Evolutionary conservation across 2,888 invertebrate species (phyloP), one percentile per base, ranked within the genome.

Genomic region (Hydropsyche betteni): DNA sequence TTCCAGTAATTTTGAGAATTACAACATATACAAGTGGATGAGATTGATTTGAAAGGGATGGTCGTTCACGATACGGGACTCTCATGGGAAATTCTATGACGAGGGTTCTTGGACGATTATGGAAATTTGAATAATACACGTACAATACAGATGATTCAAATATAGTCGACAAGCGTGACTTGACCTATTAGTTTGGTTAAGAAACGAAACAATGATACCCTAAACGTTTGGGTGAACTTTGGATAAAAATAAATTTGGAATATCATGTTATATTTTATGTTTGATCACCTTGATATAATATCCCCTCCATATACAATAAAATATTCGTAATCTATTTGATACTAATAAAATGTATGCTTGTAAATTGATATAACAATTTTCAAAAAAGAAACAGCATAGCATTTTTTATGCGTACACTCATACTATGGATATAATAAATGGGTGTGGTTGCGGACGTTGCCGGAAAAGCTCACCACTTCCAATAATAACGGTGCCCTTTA

Each of bases 391-490:
- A 8, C 3, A 44, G 7, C 3, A 8, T 44, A n/a, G n/a, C n/a
- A n/a, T 10, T 6, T 44, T 44, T 44, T 44, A 10, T 44, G 44
- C 0, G 44, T 44, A 44, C 10, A 1, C 10, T 44, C 10, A 10
- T 44, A 44, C 44, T 44, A 8, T 44, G 44, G 10, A 44, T 44
- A 44, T 70, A 53, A 53, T 52, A 52, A 70, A 70, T 70, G 70
- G 70, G 70, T 33, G 70, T 52, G 70, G 70, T 33, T 70, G 53
- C 53, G 24, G 55, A 44, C 50, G 69, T 24, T 52, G 34, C 70
- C 70, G 55, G 70, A 70, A 70, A 53, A 53, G 70, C 70, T n/a
- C 70, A 24, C 70, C 70, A 70, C 52, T 70, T 70, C 70, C 55
- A 52, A 52, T 70, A 70, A 70, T 70, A 53, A 14, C 53, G 50